Base-by-base conservation (phyloP, 1,140 invertebrate species). In the Drosophila tani region DNA sequence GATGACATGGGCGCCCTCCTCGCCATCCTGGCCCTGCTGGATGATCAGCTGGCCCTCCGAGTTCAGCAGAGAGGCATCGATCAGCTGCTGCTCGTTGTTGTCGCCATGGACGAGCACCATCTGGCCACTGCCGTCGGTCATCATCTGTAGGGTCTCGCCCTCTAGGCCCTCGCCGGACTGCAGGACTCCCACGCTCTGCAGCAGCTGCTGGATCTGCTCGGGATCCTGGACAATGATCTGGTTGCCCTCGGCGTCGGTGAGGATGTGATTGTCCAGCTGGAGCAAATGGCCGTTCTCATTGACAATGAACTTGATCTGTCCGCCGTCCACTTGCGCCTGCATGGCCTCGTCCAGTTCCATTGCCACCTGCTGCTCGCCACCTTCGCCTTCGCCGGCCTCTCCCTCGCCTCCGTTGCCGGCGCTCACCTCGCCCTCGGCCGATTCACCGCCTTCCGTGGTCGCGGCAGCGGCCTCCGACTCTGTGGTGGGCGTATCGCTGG, bases 101-200 rank as follows among this genome's bases (percentile, higher is more conserved):
- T 91, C 92, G 21, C 85, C 82, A 64, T 93, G 92, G 2, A 93
- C 92, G n/a, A 93, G 82, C 21, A 93, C 92, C 92, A 93, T 93
- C 57, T 93, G 92, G 35, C 91, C 91, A 67, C 81, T 93, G 56
- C 79, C 84, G 43, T 92, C 92, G 49, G 86, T 92, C 84, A 93
- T 93, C 92, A 93, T 93, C 79, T 93, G 92, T 0, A 93, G 64
- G 8, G 92, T 93, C 59, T 92, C 92, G 32, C 91, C 92, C 51
- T 93, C 92, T 4, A 93, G 60, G 8, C 92, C 91, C 17, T 93
- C 92, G 14, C 91, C 91, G 12, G 91, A 92, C 29, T 93, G 92
- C 29, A 93, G 41, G 8, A 93, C 91, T 3, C 92, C 91, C 3
- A 93, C 92, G 59, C 91, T 93, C 57, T 93, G 92, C 21, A 93